Evolutionary conservation across 2,888 invertebrate species (phyloP).

Genomic region (Elmis aenea): DNA sequence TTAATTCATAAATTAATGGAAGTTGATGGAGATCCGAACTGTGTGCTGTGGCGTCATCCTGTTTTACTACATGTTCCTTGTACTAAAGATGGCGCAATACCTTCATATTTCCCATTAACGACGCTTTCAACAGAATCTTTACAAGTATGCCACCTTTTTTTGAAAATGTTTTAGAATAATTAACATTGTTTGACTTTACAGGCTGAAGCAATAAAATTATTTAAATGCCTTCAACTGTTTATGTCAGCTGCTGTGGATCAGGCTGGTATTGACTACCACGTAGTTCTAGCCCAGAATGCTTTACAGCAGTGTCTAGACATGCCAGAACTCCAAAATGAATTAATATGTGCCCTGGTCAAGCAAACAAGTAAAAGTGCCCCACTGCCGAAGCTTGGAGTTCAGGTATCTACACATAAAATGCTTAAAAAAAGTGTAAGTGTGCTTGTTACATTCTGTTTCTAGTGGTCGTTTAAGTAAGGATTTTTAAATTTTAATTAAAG

Average conservation of each 20-base stretch:
- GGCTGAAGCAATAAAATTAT: constrained; percentile 86
- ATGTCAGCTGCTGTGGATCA: constrained; percentile 94
- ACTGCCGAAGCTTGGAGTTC: constrained; percentile 57
- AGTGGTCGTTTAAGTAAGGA: constrained; percentile 15
- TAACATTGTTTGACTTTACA: constrained; percentile 22
- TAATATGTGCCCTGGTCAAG: constrained; percentile 84
- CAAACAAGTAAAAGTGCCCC: constrained; percentile 86
- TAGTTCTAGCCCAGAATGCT: constrained; percentile 93
- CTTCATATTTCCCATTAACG: constrained; percentile 70
- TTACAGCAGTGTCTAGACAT: constrained; percentile 87
- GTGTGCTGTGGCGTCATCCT: constrained; percentile 92
- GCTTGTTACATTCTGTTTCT: constrained; percentile 45
- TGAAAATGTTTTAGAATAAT: background rate
- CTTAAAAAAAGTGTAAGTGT: constrained; percentile 60
- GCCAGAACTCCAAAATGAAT: constrained; percentile 87
- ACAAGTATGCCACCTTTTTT: constrained; percentile 49
- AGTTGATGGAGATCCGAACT: constrained; percentile 88
- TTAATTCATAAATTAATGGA: constrained; percentile 94
- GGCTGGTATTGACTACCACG: constrained; percentile 95
- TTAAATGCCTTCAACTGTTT: constrained; percentile 95
- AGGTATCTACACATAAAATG: constrained; percentile 52
- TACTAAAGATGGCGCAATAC: constrained; percentile 82
- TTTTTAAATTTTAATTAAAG: constrained; percentile 15
- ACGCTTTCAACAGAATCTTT: constrained; percentile 84
- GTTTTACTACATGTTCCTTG: constrained; percentile 66